Evolutionary conservation across 2,888 invertebrate species (phyloP), one percentile per base, ranked within the genome.

Genomic region (Mechanitis messenoides): DNA sequence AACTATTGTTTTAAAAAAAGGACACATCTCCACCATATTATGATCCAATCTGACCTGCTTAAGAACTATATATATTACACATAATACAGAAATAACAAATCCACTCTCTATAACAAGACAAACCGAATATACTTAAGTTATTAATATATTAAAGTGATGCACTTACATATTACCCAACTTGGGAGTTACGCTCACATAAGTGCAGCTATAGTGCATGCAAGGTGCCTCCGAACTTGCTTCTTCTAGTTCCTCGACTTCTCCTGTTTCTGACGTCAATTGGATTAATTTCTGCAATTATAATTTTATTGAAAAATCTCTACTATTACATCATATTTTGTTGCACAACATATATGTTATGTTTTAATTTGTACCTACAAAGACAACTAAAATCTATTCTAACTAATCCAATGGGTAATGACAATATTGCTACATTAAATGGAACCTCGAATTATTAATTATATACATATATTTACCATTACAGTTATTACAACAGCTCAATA

Each of bases 161-260:
- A 79, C 88, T 81, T 62, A 90, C 90, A 81, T 69, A 66, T 89
- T 89, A 3, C 85, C 74, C 3, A 90, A 70, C 59, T 83, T 83
- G 1, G 85, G 85, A 1, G 88, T 88, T 33, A 90, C 87, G 70
- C 87, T 87, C 63, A 87, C 81, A 66, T 89, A 90, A 0, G 84
- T 80, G 71, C 87, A 85, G 72, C 85, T 88, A 72, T 87, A 88
- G 65, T 87, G 87, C 79, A 85, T 81, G 65, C 89, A 88, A 2
- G 80, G 78, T 3, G 81, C 74, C 46, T 85, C 71, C 1, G 69
- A 65, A 3, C 71, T 73, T 1, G 83, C 84, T 33, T 87, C 88
- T 1, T 79, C 80, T 6, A 83, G 60, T n/a, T 87, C 87, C 59
- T 87, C 87, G 0, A 77, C 77, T 12, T 87, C 87, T 1, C 80